A percentile compares a stretch with the other conserved stretches of the same genome.
Conservation (phyloP, 2,797 vertebrate genomes). For the Hydrophis major region DNA sequence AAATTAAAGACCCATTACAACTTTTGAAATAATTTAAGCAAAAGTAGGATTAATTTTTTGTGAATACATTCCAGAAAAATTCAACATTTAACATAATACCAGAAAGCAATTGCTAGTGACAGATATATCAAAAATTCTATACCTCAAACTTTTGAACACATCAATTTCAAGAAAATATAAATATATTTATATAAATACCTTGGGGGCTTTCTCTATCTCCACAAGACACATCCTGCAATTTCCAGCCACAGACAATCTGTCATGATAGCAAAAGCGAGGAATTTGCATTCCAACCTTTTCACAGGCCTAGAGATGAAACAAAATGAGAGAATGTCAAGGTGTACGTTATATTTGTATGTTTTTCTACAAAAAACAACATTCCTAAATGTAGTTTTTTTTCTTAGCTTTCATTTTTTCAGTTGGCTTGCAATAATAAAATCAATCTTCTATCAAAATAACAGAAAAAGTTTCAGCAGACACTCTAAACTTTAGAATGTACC, state of each 20-base stretch:
- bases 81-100: background rate
- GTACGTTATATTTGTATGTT: background rate
- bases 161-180: background rate
- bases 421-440: background rate
- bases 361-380: background rate
- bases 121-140: background rate
- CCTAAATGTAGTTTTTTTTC: background rate
- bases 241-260: conserved; percentile 94
- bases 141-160: background rate
- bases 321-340: background rate
- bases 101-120: background rate
- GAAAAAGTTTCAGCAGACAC: background rate
- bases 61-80: background rate
- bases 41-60: background rate
- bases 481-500: background rate
- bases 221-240: conserved; percentile 99
- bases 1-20: background rate
- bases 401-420: background rate
- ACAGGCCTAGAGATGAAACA: conserved; percentile 78
- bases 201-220: conserved; percentile 92
- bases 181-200: conserved; percentile 60
- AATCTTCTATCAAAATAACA: background rate
- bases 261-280: conserved; percentile 97
- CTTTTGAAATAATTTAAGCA: background rate
- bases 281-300: conserved; percentile 94